Percentiles rank a stretch among this genome's conserved stretches.
These are phyloP conservation scores for Anticlea derivata DNA, from an alignment of 2,888 invertebrate genomes.

Conservation along the genomic window DNA sequence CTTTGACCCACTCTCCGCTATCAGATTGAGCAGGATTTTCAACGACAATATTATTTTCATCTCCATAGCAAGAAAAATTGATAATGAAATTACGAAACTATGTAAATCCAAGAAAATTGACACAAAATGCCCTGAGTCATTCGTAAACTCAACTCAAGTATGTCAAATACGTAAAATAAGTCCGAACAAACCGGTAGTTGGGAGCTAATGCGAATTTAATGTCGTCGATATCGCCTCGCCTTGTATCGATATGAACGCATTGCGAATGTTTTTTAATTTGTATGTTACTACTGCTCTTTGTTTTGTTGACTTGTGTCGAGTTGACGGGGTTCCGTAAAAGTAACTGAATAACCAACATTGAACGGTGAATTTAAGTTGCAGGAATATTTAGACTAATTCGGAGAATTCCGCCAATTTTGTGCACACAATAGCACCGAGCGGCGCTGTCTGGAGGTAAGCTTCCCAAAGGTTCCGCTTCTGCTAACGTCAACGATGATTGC, in stretches of 20 bases:
- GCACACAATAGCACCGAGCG: neutral
- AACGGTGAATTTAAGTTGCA: neutral
- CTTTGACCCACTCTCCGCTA: neutral
- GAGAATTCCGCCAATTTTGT: neutral
- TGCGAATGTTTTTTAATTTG: slow-evolving; percentile 45
- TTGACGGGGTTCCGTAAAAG: slow-evolving; percentile 5
- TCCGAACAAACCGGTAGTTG: slow-evolving; percentile 55
- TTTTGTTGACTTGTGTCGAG: slow-evolving; percentile 26
- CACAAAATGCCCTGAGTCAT: slow-evolving; percentile 20
- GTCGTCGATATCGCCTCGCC: slow-evolving; percentile 61
- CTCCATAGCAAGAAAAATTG: neutral
- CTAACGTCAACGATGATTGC: too few species aligned
- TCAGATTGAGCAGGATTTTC: neutral
- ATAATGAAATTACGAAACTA: too few species aligned
- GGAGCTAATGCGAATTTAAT: slow-evolving; percentile 74
- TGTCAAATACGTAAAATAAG: slow-evolving; percentile 57
- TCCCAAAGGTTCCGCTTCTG: neutral
- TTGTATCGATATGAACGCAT: slow-evolving; percentile 51
- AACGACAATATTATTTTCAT: neutral
- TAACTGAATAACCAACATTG: neutral
- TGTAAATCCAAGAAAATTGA: too few species aligned
- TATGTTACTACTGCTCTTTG: slow-evolving; percentile 29
- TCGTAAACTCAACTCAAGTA: slow-evolving; percentile 39
- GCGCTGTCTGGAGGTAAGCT: slow-evolving; percentile 2
- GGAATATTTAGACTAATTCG: neutral